A percentile compares a stretch with the other conserved stretches of the same genome.
Conservation (phyloP, 2,797 vertebrate genomes). For the Pipistrellus nathusii region DNA sequence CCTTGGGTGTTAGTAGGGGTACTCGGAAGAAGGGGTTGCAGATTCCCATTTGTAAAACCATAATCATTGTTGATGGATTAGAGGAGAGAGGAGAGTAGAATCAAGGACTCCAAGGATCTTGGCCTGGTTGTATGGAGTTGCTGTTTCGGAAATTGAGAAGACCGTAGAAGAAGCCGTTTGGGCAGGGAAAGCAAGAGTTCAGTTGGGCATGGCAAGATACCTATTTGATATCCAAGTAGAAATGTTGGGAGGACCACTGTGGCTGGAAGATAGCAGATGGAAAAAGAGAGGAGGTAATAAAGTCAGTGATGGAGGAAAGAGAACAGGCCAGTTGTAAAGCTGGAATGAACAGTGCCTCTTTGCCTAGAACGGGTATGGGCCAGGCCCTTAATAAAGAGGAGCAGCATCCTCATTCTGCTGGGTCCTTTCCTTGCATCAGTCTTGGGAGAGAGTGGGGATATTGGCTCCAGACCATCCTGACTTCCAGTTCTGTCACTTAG, state of each 20-base stretch:
- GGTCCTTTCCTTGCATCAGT: not conserved
- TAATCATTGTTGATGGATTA: not conserved
- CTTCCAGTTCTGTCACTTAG: not conserved
- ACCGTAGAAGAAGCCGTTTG: not conserved
- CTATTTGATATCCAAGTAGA: not conserved
- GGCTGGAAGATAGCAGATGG: not conserved
- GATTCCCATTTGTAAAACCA: not conserved
- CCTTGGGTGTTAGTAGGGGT: not conserved
- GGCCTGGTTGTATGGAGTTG: not conserved
- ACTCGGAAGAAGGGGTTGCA: not conserved
- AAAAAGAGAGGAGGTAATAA: not conserved
- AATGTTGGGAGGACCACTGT: not conserved
- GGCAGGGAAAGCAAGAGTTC: not conserved
- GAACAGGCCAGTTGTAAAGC: not conserved
- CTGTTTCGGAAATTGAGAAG: not conserved
- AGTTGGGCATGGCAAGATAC: not conserved
- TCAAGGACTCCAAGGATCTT: not conserved
- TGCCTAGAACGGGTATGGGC: not conserved
- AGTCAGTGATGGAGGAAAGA: not conserved
- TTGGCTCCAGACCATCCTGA: not conserved
- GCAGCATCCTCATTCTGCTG: rapidly evolving
- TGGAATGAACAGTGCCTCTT: not conserved
- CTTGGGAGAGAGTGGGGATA: not conserved
- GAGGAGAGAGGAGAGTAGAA: not conserved
- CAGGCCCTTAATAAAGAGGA: not conserved